Percentiles rank a stretch among this genome's conserved stretches.
These are phyloP conservation scores for Dicerorhinus sumatrensis DNA, from an alignment of 2,113 vertebrate genomes.

Conservation along the genomic window DNA sequence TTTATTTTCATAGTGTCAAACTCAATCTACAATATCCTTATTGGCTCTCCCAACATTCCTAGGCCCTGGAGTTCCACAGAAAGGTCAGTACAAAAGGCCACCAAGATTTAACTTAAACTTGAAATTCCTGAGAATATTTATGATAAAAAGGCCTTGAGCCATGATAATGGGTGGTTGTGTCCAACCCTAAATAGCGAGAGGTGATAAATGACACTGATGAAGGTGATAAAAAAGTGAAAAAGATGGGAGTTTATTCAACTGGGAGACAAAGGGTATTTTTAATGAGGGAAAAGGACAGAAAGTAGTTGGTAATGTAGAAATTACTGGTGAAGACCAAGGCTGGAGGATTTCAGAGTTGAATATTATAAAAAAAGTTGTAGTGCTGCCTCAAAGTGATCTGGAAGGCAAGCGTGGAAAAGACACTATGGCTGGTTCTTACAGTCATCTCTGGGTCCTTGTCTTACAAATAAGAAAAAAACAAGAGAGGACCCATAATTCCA, in stretches of 20 bases:
- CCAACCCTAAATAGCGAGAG: background rate
- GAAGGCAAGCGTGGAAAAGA: background rate
- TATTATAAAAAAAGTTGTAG: background rate
- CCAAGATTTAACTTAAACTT: background rate
- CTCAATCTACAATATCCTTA: background rate
- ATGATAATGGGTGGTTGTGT: background rate
- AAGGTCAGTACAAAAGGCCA: background rate
- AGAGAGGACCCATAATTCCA: background rate
- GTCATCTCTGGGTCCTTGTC: background rate
- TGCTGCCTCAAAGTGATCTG: background rate
- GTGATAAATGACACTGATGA: background rate
- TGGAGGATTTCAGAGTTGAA: background rate
- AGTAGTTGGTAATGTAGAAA: background rate
- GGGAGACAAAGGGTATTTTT: background rate
- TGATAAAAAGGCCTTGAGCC: background rate
- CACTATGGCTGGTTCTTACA: background rate
- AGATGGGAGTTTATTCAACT: background rate
- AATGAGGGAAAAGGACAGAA: background rate
- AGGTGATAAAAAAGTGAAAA: background rate
- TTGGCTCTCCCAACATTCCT: background rate
- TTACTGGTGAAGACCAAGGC: background rate
- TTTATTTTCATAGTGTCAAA: constrained; percentile 54
- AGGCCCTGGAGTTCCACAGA: background rate
- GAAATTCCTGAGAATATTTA: background rate
- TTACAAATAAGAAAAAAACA: background rate